Percentiles rank a stretch among this genome's conserved stretches.
Evolutionary conservation across 1,140 invertebrate genomes (phyloP).

Genomic region (Dreissena polymorpha): DNA sequence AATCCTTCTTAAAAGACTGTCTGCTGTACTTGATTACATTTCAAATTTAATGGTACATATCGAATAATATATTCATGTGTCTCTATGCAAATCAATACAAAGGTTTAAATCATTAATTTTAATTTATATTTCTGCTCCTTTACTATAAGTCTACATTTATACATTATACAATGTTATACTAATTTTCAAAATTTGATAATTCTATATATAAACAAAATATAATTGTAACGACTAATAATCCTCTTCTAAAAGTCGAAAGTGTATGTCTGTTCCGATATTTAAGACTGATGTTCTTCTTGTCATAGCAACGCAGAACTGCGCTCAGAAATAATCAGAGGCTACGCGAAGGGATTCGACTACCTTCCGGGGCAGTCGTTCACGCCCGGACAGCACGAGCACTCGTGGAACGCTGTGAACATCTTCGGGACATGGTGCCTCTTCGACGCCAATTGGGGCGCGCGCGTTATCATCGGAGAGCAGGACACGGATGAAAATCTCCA

Average conservation of each 20-base stretch:
- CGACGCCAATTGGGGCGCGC: constrained; percentile 79
- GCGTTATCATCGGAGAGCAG: constrained; percentile 78
- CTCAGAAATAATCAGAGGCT: constrained; percentile 79
- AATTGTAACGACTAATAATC: constrained; percentile 70
- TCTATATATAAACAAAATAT: too few relatives aligned
- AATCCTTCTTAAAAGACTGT: too few relatives aligned
- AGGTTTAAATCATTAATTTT: too few relatives aligned
- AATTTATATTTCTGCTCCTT: too few relatives aligned
- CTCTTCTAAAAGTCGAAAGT: constrained; percentile 79
- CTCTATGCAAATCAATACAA: too few relatives aligned
- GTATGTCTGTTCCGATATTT: constrained; percentile 78
- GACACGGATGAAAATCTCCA: constrained; percentile 74
- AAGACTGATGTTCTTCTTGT: constrained; percentile 75
- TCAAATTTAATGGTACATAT: too few relatives aligned
- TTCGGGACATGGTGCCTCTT: constrained; percentile 78
- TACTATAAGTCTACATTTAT: too few relatives aligned
- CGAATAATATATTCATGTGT: too few relatives aligned
- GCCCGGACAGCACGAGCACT: constrained; percentile 76
- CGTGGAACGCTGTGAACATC: constrained; percentile 80
- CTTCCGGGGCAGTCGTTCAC: constrained; percentile 78
- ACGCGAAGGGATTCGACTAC: constrained; percentile 80
- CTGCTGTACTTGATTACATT: too few relatives aligned
- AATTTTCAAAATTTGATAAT: too few relatives aligned
- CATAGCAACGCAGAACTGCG: constrained; percentile 79
- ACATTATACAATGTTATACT: too few relatives aligned